Percentiles rank a stretch among this genome's conserved stretches.
Conservation (phyloP, 2,888 invertebrate species). For the Xanthorhoe spadicearia region DNA sequence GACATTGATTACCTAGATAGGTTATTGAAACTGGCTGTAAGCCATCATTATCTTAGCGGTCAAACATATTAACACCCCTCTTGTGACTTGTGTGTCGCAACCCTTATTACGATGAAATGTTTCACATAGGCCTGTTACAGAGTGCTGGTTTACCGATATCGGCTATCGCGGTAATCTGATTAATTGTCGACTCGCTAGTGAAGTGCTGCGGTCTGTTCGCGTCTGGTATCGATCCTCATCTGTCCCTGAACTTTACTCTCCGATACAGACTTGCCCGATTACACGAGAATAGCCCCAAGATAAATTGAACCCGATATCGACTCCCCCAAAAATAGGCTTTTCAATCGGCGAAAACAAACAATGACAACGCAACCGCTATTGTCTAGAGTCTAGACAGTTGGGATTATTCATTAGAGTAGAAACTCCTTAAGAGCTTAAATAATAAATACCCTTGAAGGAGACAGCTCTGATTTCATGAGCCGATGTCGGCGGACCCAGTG, state of each 20-base stretch:
- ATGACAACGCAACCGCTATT: constrained; percentile 13
- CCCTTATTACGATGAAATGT: neutral
- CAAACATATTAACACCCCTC: no score
- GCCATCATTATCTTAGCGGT: constrained; percentile 7
- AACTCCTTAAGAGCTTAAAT: constrained; percentile 26
- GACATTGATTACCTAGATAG: no score
- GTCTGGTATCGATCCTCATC: constrained; percentile 54
- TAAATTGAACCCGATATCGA: constrained; percentile 32
- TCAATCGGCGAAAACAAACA: constrained; percentile 16
- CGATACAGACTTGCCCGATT: constrained; percentile 46
- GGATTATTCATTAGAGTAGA: constrained; percentile 24
- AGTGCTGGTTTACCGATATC: constrained; percentile 59
- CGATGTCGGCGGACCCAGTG: constrained; percentile 6
- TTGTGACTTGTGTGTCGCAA: neutral
- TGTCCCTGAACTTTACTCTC: constrained; percentile 59
- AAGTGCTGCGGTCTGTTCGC: constrained; percentile 51
- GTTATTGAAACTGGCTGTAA: no score
- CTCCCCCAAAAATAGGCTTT: constrained; percentile 23
- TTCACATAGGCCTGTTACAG: constrained; percentile 50
- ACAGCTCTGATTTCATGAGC: constrained; percentile 29
- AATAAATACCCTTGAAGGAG: constrained; percentile 27
- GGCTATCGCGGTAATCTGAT: constrained; percentile 73
- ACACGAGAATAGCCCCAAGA: constrained; percentile 39
- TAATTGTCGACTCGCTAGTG: constrained; percentile 71
- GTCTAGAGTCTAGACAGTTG: constrained; percentile 25